Percentiles rank a stretch among this genome's conserved stretches.
These are phyloP conservation scores for Fregata magnificens DNA, from an alignment of 2,113 vertebrate genomes.

Conservation along the genomic window DNA sequence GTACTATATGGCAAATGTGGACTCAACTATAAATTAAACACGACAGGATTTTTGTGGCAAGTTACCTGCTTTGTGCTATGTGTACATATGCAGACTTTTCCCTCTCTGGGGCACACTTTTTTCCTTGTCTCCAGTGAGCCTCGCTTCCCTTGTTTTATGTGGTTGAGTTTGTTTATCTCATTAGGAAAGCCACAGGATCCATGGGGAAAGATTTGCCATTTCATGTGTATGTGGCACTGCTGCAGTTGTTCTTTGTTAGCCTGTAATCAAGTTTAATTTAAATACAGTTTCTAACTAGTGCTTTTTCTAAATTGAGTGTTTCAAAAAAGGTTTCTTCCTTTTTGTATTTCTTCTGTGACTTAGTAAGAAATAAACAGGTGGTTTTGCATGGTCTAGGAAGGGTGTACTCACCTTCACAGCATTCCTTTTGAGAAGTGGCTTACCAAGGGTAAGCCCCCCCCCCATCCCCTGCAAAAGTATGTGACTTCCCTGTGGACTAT, in stretches of 20 bases:
- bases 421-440: neutral
- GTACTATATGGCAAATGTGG: neutral
- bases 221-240: neutral
- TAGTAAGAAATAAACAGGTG: neutral
- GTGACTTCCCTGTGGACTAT: neutral
- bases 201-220: neutral
- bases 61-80: neutral
- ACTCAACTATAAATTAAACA: neutral
- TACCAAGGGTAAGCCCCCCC: accelerated
- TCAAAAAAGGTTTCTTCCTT: neutral
- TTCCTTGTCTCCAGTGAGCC: neutral
- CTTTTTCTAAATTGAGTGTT: neutral
- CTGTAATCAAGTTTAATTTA: neutral
- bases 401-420: neutral
- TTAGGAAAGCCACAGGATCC: neutral
- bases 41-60: neutral
- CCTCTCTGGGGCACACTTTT: neutral
- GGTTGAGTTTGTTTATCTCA: neutral
- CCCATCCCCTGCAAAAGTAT: neutral
- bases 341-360: neutral
- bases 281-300: neutral
- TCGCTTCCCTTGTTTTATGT: neutral
- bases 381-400: neutral
- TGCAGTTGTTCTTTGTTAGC: neutral
- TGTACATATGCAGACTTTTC: neutral